A percentile compares a stretch with the other conserved stretches of the same genome.
These are phyloP conservation scores for Alviniconcha strummeri DNA, from an alignment of 2,888 invertebrate genomes.

Conservation along the genomic window DNA sequence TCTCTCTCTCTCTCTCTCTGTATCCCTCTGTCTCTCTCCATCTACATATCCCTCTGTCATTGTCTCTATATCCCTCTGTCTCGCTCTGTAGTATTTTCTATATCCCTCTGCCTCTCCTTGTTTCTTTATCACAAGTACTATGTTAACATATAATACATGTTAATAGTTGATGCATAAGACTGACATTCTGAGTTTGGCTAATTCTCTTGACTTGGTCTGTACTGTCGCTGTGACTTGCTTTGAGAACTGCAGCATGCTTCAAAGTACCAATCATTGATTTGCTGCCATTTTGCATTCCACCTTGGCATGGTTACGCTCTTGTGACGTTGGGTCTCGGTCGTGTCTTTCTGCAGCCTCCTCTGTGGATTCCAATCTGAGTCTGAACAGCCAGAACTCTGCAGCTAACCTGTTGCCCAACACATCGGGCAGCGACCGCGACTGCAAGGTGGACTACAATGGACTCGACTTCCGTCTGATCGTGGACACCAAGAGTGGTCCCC, in stretches of 20 bases:
- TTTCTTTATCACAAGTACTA: no score
- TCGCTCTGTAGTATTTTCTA: neutral
- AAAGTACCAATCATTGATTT: no score
- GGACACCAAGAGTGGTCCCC: constrained; percentile 81
- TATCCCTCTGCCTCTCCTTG: neutral
- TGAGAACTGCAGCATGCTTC: no score
- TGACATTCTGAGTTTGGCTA: no score
- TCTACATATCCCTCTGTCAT: constrained; percentile 2
- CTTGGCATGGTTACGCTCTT: no score
- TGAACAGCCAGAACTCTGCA: constrained; percentile 62
- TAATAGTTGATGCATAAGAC: no score
- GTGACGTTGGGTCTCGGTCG: neutral
- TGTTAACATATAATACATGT: no score
- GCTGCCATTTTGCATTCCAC: no score
- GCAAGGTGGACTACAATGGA: constrained; percentile 76
- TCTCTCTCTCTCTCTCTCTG: neutral
- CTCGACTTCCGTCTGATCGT: constrained; percentile 84
- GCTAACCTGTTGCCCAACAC: constrained; percentile 61
- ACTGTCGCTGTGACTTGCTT: no score
- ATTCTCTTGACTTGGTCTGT: no score
- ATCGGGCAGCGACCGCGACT: constrained; percentile 50
- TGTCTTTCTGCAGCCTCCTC: constrained; percentile 60
- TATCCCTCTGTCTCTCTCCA: neutral
- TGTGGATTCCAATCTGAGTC: constrained; percentile 66
- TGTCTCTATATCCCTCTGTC: constrained; percentile 10